These are phyloP conservation scores for Torymus aiolomorphi DNA, from an alignment of 2,888 invertebrate genomes.

Conservation along the genomic window DNA sequence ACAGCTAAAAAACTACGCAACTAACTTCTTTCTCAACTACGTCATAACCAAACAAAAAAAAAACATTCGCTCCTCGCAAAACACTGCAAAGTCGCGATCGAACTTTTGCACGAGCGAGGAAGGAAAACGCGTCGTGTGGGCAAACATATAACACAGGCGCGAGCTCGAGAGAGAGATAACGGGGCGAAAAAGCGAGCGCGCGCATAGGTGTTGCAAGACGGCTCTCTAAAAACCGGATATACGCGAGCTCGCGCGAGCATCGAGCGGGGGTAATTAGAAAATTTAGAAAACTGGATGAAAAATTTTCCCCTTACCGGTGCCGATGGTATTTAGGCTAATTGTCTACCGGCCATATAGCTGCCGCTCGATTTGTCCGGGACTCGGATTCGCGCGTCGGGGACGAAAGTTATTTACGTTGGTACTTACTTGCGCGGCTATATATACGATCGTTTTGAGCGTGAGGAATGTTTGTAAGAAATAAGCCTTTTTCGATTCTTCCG, in stretches of 20 bases:
- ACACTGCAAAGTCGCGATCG: too few species aligned
- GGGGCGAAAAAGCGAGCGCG: conserved; percentile 7
- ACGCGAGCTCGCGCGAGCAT: background rate
- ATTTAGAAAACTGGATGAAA: conserved; percentile 53
- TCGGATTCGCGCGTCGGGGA: too few species aligned
- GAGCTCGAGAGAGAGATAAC: background rate
- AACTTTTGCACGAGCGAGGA: too few species aligned
- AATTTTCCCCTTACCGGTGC: conserved; percentile 12
- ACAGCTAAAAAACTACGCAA: too few species aligned
- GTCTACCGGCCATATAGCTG: background rate
- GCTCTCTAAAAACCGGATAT: conserved; percentile 46
- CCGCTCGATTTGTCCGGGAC: background rate
- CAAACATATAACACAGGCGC: conserved; percentile 16
- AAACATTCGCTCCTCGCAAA: too few species aligned
- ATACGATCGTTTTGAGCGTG: too few species aligned
- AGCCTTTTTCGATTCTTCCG: too few species aligned
- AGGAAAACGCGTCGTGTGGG: background rate
- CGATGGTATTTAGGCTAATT: conserved; percentile 51
- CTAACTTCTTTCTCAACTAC: too few species aligned
- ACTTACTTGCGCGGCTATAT: too few species aligned
- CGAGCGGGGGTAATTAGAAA: conserved; percentile 49
- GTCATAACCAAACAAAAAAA: too few species aligned
- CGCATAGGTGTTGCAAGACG: conserved; percentile 20
- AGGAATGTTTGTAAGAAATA: too few species aligned
- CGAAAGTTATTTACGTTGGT: too few species aligned